phyloP scores from a whole-genome alignment of 1,140 invertebrate species.

The Saxidomus purpurata region DNA sequence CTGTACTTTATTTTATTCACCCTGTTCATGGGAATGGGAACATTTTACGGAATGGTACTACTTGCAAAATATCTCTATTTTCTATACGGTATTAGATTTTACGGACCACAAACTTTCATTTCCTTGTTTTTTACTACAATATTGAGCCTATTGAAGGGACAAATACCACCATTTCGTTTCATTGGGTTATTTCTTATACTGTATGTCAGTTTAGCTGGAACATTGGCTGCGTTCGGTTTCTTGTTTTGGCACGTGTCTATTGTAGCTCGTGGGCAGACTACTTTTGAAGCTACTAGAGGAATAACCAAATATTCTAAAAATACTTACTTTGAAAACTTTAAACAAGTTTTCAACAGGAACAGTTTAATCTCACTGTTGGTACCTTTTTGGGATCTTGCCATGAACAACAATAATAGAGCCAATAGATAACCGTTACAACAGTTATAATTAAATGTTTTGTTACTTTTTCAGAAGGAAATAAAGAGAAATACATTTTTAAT shows the following conservation, averaged over 20 bases:
- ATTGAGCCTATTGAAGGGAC: neutral
- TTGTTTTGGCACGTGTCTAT: constrained; percentile 39
- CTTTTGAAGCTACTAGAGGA: constrained; percentile 22
- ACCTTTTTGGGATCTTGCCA: constrained; percentile 29
- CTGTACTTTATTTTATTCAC: constrained; percentile 95
- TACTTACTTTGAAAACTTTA: constrained; percentile 18
- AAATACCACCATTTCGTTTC: constrained; percentile 7
- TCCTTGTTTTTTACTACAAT: constrained; percentile 12
- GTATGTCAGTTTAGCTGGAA: constrained; percentile 52
- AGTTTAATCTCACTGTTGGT: constrained; percentile 24
- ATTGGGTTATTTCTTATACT: constrained; percentile 30
- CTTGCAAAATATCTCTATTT: constrained; percentile 43
- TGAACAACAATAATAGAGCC: neutral
- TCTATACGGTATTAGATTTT: constrained; percentile 47
- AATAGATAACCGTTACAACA: too few species aligned
- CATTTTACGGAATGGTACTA: constrained; percentile 35
- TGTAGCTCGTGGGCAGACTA: constrained; percentile 9
- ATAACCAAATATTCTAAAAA: constrained; percentile 29
- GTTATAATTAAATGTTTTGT: too few species aligned
- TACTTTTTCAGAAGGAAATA: too few species aligned
- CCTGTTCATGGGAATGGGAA: constrained; percentile 85
- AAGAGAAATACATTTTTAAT: too few species aligned
- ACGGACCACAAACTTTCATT: constrained; percentile 52
- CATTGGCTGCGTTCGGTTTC: constrained; percentile 45
- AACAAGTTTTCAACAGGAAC: constrained; percentile 26